A percentile compares a stretch with the other conserved stretches of the same genome.
Conservation (phyloP, 2,113 vertebrate genomes). For the Trogon melanurus region DNA sequence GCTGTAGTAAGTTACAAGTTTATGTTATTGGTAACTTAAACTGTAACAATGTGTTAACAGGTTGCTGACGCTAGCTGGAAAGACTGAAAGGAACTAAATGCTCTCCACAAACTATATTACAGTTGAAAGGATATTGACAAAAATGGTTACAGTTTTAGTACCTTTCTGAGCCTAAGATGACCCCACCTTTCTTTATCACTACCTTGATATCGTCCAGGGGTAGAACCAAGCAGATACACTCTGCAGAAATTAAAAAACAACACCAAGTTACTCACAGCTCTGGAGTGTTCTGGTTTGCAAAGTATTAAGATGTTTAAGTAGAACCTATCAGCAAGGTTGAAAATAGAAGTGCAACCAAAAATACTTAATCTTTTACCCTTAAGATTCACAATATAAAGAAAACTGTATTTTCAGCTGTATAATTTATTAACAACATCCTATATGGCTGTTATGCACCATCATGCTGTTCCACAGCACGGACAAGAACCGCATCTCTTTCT, state of each 20-base stretch:
- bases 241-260: slow-evolving; percentile 61
- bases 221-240: slow-evolving; percentile 92
- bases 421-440: neutral
- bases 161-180: slow-evolving; percentile 93
- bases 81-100: neutral
- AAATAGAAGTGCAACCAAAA: neutral
- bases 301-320: neutral
- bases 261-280: neutral
- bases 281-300: neutral
- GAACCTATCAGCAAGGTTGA: neutral
- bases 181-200: slow-evolving; percentile 93
- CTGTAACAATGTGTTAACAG: neutral
- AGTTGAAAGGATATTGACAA: neutral
- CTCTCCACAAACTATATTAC: neutral
- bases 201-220: slow-evolving; percentile 90
- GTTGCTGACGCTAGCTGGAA: neutral
- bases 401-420: neutral
- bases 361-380: neutral
- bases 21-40: neutral
- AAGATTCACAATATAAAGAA: neutral
- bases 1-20: neutral
- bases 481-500: neutral
- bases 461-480: neutral
- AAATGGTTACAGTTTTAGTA: slow-evolving; percentile 53
- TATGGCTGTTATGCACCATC: neutral